Base-by-base conservation (phyloP, 2,113 vertebrate genomes). In the Mesembrinibis cayennensis region DNA sequence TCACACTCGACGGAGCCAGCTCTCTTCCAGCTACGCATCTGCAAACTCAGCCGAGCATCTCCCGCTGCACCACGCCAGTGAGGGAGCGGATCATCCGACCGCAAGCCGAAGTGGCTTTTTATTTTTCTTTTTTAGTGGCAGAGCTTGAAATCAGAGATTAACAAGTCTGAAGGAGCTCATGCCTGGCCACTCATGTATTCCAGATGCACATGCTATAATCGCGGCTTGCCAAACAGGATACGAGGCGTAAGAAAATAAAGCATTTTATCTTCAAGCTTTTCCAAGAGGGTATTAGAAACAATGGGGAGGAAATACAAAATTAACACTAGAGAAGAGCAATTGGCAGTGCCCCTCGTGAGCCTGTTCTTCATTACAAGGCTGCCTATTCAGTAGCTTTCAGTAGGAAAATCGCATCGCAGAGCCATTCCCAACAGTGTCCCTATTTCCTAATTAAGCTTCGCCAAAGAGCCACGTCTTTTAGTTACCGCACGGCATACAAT, bases 221-320 rank as follows among this genome's bases (percentile, higher is more conserved):
- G 6, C 20, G 0, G 50, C 87, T 86, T 96, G 95, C 92, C 95
- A 96, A 97, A 95, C 96, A 96, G 96, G 97, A 96, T 94, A 90
- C 72, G 6, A 83, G 85, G 71, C 53, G 1, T 38, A 88, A 93
- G 89, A 96, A 95, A 95, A 90, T 71, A 81, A 81, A 90, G 94
- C 87, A 47, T 92, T 97, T 95, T 92, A 95, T 96, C 95, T 93
- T n/a, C 88, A 63, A 70, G 97, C 90, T 91, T 96, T 95, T 97
- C 90, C 94, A 96, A 96, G 91, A 94, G 92, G 82, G 90, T 95
- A 71, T 94, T 96, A 93, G 56, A 81, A 96, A 96, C 95, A 97
- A 97, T 94, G 86, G 78, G 67, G 94, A 97, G 96, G 94, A 96
- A 96, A 95, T 97, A 90, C 94, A 95, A 96, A 97, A 97, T 96